Percentiles rank a stretch among this genome's conserved stretches.
These are phyloP conservation scores for Rhopalosiphum maidis DNA, from an alignment of 1,140 invertebrate genomes.

Conservation along the genomic window DNA sequence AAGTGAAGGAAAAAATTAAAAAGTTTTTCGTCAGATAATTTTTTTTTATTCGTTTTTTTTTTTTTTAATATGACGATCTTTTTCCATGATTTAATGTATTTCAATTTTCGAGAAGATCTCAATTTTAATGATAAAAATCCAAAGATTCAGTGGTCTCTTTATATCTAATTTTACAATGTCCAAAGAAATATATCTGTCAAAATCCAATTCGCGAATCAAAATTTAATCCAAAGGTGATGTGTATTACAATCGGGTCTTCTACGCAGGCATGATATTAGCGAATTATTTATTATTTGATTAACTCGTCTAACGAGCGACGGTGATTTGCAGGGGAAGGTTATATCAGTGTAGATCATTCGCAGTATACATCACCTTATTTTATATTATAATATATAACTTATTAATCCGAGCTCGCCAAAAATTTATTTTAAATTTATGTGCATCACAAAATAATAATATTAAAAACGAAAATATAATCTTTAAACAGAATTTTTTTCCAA, in stretches of 20 bases:
- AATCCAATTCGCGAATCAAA: background rate
- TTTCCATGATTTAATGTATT: background rate
- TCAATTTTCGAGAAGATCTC: conserved; percentile 55
- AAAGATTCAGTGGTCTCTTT: conserved; percentile 56
- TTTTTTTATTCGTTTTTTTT: conserved; percentile 33
- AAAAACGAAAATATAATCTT: conserved; percentile 9
- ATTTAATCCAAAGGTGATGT: conserved; percentile 14
- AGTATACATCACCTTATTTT: conserved; percentile 1
- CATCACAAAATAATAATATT: background rate
- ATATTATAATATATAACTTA: background rate
- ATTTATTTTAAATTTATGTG: background rate
- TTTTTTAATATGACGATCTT: conserved; percentile 22
- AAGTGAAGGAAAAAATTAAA: conserved; percentile 16
- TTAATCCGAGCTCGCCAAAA: background rate
- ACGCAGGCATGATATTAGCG: background rate
- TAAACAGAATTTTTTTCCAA: conserved; percentile 37
- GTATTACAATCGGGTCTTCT: background rate
- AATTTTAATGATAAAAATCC: conserved; percentile 51
- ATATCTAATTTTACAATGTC: conserved; percentile 35
- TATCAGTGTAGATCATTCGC: background rate
- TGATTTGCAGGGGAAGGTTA: background rate
- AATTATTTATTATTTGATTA: background rate
- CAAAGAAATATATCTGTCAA: conserved; percentile 45
- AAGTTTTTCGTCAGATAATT: background rate
- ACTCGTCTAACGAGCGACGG: background rate